Evolutionary conservation across 2,797 vertebrate genomes (phyloP), one percentile per base, ranked within the genome.

Genomic region (Hipposideros larvatus): DNA sequence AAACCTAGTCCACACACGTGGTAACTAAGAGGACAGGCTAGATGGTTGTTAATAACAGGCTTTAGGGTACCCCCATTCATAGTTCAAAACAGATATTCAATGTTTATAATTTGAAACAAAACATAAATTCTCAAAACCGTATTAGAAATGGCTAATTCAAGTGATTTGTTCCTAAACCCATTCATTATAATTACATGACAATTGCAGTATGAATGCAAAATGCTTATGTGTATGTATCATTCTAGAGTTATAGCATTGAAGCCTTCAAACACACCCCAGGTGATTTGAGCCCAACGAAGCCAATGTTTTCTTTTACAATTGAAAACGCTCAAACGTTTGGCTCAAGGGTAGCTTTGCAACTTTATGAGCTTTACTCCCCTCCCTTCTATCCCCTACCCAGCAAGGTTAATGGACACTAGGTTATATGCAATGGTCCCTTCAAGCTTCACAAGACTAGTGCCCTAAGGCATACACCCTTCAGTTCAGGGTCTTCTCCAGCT

Each of bases 111-210:
- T 63, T 89, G 93, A 97, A 97, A 70, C 43, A 14, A 73, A 91
- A 74, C 16, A 87, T 77, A 75, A 34, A 68, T 86, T 77, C 31
- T 70, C 37, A 86, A 94, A 96, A 59, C 21, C 2, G 94, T 79
- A 41, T 48, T 91, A 24, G n/a, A 87, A 93, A 93, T 86, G 66
- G 91, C 91, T 87, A 59, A 93, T 85, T 37, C 73, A 80, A 90
- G 90, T 46, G 92, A 94, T 95, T 98, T 94, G 98, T 94, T 96
- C 70, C 82, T 94, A 82, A 93, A 65, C 75, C 0, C 0, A 61
- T 63, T 97, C n/a, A 61, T 87, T 91, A 74, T 88, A 90, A 92
- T 75, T 96, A 92, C 57, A 28, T 70, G 66, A 88, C 84, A 91
- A 86, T 57, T 92, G 37, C 46, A 70, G 31, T 22, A 87, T 59